Conservation (phyloP, 37 sponge, comb jelly and placozoan genomes). For the Mnemiopsis leidyi region DNA sequence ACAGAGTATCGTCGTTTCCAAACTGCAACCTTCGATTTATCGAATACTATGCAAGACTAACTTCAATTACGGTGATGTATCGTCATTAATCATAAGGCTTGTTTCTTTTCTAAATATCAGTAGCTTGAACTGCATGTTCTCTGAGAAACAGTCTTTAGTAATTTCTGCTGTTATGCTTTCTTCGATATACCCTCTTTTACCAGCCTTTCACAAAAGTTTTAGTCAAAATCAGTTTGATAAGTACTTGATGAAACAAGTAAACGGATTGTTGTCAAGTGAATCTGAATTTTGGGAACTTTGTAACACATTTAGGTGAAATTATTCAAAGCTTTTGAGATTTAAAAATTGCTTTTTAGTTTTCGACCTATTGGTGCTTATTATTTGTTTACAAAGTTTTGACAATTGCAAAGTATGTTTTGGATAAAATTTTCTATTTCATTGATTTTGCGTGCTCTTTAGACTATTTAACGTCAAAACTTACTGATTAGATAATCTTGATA, state of each 20-base stretch:
- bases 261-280: not conserved
- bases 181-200: not conserved
- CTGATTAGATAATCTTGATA: too few species aligned
- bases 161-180: not conserved
- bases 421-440: too few species aligned
- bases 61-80: not conserved
- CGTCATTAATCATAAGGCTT: not conserved
- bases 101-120: not conserved
- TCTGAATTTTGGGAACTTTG: not conserved
- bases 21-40: not conserved
- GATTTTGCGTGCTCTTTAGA: too few species aligned
- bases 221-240: not conserved
- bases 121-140: slow-evolving; percentile 9
- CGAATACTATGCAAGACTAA: not conserved
- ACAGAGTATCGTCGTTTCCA: not conserved
- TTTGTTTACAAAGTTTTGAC: too few species aligned
- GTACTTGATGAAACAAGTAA: not conserved
- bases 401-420: too few species aligned
- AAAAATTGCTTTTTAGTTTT: not conserved
- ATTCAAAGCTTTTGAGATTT: not conserved
- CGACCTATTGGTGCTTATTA: too few species aligned
- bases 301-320: not conserved
- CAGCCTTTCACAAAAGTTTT: not conserved
- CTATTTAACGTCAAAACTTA: too few species aligned
- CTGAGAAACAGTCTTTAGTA: slow-evolving; percentile 36